phyloP scores from a whole-genome alignment of 2,888 invertebrate genomes.

The Tortrix viridana region DNA sequence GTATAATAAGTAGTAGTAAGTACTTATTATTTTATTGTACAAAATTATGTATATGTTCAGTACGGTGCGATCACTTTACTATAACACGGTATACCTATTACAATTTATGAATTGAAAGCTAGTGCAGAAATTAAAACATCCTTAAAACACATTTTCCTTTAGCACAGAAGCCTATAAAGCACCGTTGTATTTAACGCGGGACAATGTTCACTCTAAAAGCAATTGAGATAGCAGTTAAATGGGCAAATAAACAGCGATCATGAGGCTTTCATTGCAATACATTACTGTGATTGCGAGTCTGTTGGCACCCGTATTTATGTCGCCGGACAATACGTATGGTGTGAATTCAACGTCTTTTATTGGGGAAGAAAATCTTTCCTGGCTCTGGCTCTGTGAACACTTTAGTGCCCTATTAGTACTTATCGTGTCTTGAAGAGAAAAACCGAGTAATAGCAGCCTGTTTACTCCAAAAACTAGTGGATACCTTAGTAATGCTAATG shows the following conservation, averaged over 20 bases:
- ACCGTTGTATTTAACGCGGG: constrained; percentile 22
- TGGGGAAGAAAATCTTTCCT: not conserved
- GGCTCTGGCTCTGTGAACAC: not conserved
- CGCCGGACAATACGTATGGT: constrained; percentile 27
- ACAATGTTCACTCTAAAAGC: constrained; percentile 31
- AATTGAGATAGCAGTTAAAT: constrained; percentile 37
- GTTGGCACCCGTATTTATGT: constrained; percentile 37
- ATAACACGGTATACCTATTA: no score
- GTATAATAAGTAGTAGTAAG: no score
- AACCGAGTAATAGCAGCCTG: not conserved
- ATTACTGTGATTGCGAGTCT: constrained; percentile 35
- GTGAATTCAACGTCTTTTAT: constrained; percentile 17
- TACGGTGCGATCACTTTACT: no score
- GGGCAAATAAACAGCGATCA: constrained; percentile 39
- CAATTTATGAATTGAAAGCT: no score
- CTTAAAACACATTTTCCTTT: constrained; percentile 1
- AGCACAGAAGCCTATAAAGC: constrained; percentile 5
- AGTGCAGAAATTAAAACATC: no score
- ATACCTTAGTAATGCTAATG: no score
- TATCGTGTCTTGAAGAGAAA: not conserved
- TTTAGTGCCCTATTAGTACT: not conserved
- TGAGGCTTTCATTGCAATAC: constrained; percentile 39
- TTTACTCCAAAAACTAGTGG: no score
- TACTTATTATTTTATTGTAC: no score
- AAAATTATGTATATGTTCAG: no score